Evolutionary conservation across 2,888 invertebrate genomes (phyloP).

Genomic region (Pilophorus perplexus): DNA sequence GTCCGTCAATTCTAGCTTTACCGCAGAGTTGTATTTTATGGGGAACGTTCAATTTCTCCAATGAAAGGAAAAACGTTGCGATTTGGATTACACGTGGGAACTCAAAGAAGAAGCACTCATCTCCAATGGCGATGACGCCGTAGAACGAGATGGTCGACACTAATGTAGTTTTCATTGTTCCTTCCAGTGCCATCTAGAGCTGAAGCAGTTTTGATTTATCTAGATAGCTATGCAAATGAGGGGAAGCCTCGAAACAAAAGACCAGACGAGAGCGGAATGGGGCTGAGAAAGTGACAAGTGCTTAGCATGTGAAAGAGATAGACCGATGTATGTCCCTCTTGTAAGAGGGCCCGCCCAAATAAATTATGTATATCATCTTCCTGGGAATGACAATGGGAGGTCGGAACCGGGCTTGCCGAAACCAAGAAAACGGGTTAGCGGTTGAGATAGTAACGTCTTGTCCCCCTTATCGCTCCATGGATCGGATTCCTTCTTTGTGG

Average conservation of each 20-base stretch:
- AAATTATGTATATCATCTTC: slow-evolving; percentile 29
- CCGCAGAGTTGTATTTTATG: too few relatives aligned
- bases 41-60: too few relatives aligned
- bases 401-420: too few relatives aligned
- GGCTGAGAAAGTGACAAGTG: slow-evolving; percentile 32
- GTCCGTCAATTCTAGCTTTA: too few relatives aligned
- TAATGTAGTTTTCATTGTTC: slow-evolving; percentile 19
- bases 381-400: not conserved
- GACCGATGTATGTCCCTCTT: slow-evolving; percentile 17
- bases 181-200: not conserved
- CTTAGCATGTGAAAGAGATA: slow-evolving; percentile 35
- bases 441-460: too few relatives aligned
- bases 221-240: slow-evolving; percentile 23
- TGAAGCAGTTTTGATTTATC: slow-evolving; percentile 33
- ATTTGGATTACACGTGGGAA: too few relatives aligned
- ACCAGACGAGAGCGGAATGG: not conserved
- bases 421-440: not conserved
- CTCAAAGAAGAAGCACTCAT: too few relatives aligned
- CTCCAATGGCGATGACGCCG: too few relatives aligned
- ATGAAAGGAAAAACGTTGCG: too few relatives aligned
- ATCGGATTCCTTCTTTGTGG: slow-evolving; percentile 1
- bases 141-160: too few relatives aligned
- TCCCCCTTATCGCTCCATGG: too few relatives aligned
- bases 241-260: slow-evolving; percentile 16
- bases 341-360: slow-evolving; percentile 12